Evolutionary conservation across 2,113 vertebrate genomes (phyloP).

Genomic region (Aptenodytes forsteri): DNA sequence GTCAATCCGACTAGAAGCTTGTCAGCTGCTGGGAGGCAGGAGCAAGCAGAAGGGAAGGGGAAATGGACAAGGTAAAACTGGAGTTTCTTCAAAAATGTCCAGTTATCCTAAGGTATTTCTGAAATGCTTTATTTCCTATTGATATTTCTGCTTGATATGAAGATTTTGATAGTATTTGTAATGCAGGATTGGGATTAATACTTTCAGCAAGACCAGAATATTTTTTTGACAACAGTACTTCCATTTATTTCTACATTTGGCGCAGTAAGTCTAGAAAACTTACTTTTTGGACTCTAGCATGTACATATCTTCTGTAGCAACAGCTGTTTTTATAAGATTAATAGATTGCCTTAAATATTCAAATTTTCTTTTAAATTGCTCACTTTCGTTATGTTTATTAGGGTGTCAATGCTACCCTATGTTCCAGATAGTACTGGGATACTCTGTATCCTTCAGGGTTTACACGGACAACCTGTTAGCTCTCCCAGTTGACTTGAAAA

Average conservation of each 20-base stretch:
- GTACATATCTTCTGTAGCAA: background rate
- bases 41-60: background rate
- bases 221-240: background rate
- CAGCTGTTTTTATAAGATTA: background rate
- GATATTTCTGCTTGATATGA: background rate
- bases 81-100: background rate
- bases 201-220: background rate
- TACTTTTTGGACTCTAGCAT: background rate
- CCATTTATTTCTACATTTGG: background rate
- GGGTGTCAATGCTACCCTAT: background rate
- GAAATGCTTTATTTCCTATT: background rate
- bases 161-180: background rate
- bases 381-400: background rate
- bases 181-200: background rate
- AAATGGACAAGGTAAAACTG: background rate
- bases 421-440: background rate
- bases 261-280: background rate
- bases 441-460: background rate
- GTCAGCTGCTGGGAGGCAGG: background rate
- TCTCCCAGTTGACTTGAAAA: background rate
- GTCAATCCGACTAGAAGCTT: background rate
- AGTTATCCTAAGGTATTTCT: background rate
- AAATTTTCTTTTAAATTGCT: background rate
- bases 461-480: background rate
- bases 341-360: background rate